A percentile compares a stretch with the other conserved stretches of the same genome.
These are phyloP conservation scores for Haliclystus octoradiatus DNA, from an alignment of 30 jellyfish, hydroid and myxozoan species.

Conservation along the genomic window DNA sequence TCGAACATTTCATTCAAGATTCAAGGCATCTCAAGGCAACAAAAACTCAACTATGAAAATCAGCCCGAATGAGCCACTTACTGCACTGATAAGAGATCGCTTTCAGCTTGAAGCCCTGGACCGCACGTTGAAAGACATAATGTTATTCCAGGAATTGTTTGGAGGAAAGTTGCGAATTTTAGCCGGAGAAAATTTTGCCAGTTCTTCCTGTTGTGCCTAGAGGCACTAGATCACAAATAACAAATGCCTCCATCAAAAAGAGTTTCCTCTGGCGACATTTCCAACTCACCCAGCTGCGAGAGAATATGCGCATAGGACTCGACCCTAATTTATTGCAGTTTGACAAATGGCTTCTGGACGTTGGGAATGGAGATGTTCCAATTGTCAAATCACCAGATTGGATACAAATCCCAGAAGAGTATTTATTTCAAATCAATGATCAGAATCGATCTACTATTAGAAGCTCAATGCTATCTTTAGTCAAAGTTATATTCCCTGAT, in stretches of 20 bases:
- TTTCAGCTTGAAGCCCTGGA: not conserved
- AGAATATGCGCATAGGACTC: not conserved
- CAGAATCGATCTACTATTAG: not conserved
- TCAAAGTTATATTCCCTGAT: not conserved
- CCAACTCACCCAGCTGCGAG: not conserved
- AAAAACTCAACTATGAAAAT: not conserved
- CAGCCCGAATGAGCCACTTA: not conserved
- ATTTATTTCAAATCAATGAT: not conserved
- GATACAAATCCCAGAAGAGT: not conserved
- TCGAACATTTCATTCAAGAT: not conserved
- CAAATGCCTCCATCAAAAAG: not conserved
- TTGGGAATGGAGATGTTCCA: not conserved
- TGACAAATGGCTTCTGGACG: not conserved
- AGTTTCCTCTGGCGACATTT: not conserved
- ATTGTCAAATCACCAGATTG: not conserved
- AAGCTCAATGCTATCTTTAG: not conserved
- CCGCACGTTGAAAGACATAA: not conserved
- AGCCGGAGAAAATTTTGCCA: not conserved
- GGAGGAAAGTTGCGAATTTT: not conserved
- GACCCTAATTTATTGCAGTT: not conserved
- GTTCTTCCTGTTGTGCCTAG: not conserved
- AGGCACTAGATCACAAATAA: not conserved
- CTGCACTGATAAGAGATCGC: not conserved
- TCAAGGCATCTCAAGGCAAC: not conserved
- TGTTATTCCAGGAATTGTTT: not conserved